phyloP scores from a whole-genome alignment of 2,797 vertebrate species.

The Notolepis coatsorum region DNA sequence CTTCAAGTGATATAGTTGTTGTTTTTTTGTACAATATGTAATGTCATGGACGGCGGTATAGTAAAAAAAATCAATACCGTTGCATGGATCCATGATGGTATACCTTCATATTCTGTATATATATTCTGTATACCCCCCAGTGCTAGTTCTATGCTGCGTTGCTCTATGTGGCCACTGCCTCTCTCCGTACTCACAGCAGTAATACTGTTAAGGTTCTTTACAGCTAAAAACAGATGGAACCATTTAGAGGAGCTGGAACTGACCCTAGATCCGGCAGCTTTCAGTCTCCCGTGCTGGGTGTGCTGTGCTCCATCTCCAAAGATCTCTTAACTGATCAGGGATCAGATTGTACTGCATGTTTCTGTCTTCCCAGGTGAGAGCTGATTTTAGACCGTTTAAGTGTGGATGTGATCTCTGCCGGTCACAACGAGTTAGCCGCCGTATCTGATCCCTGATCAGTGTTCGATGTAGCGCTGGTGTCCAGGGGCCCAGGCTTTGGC shows the following conservation, averaged over 20 bases:
- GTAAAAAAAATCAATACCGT: no score
- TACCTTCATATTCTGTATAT: no score
- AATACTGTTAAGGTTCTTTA: conserved; percentile 65
- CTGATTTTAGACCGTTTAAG: conserved; percentile 49
- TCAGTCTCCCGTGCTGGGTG: conserved; percentile 9
- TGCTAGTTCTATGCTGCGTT: conserved; percentile 11
- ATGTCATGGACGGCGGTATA: no score
- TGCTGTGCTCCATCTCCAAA: conserved; percentile 2
- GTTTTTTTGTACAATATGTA: no score
- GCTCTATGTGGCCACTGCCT: conserved; percentile 12
- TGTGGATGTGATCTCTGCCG: conserved; percentile 33
- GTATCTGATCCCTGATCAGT: conserved; percentile 42
- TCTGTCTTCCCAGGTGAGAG: conserved; percentile 13
- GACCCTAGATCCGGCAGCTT: conserved; percentile 45
- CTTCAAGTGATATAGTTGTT: no score
- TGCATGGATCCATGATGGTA: no score
- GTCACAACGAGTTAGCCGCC: background rate
- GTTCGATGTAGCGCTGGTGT: conserved; percentile 2
- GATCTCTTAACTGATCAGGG: conserved; percentile 44
- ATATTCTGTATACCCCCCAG: no score
- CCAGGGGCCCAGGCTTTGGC: conserved; percentile 26
- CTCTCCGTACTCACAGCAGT: conserved; percentile 44
- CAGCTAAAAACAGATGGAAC: conserved; percentile 72
- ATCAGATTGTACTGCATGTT: conserved; percentile 34
- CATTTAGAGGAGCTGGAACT: conserved; percentile 53